phyloP scores from a whole-genome alignment of 2,797 vertebrate species.

The Brotula barbata region DNA sequence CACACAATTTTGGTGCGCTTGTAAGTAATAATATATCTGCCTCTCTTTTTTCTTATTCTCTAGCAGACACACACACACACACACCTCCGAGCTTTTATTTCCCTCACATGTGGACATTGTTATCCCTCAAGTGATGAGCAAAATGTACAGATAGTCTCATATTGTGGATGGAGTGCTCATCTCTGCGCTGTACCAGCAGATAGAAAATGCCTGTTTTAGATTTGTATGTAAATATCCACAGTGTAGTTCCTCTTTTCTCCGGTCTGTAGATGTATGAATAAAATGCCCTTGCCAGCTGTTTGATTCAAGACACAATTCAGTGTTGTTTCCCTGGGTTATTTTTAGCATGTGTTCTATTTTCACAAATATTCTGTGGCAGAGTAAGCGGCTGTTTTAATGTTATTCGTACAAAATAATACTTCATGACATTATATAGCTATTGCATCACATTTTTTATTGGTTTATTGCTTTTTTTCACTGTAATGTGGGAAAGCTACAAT shows the following conservation, averaged over 20 bases:
- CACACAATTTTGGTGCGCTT: constrained; percentile 19
- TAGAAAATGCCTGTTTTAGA: not conserved
- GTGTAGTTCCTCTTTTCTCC: not conserved
- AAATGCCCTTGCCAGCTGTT: constrained; percentile 19
- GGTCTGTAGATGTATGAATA: constrained; percentile 20
- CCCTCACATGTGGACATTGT: constrained; percentile 21
- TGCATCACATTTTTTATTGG: not conserved
- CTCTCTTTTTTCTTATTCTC: not conserved
- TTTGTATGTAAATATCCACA: constrained; percentile 19
- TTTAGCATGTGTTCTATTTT: constrained; percentile 1
- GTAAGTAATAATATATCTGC: constrained; percentile 14
- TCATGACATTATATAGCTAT: constrained; percentile 2
- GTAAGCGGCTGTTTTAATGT: not conserved
- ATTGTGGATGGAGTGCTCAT: constrained; percentile 17
- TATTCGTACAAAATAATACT: constrained; percentile 2
- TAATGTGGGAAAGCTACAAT: not conserved
- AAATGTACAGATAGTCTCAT: constrained; percentile 14
- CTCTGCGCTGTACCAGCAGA: not conserved
- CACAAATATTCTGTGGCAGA: too few relatives aligned
- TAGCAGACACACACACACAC: constrained; percentile 2
- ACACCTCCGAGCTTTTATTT: constrained; percentile 21
- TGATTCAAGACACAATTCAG: constrained; percentile 25
- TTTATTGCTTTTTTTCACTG: not conserved
- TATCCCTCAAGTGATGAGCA: constrained; percentile 22
- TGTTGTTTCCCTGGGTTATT: constrained; percentile 24